Conservation (phyloP, 2,113 vertebrate genomes). For the Ictalurus furcatus region DNA sequence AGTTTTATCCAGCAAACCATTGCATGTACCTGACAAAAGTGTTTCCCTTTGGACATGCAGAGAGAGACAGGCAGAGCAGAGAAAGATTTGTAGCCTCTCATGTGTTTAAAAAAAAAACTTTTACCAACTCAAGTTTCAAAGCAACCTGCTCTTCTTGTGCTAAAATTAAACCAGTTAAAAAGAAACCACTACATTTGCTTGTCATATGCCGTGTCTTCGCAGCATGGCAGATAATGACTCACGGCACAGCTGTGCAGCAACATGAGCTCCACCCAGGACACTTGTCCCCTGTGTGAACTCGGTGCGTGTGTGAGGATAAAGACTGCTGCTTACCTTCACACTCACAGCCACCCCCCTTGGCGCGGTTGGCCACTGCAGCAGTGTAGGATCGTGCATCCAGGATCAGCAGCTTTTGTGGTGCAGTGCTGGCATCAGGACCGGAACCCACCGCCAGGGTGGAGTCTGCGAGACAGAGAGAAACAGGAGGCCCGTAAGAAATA, state of each 20-base stretch:
- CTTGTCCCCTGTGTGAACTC: not conserved
- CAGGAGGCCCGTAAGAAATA: conserved; percentile 1
- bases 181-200: not conserved
- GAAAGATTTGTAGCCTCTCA: not conserved
- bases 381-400: conserved; percentile 97
- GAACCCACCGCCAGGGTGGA: conserved; percentile 86
- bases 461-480: conserved; percentile 71
- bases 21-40: not conserved
- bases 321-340: conserved; percentile 83
- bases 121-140: not conserved
- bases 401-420: conserved; percentile 93
- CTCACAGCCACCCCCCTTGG: conserved; percentile 98
- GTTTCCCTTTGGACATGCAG: not conserved
- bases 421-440: conserved; percentile 77
- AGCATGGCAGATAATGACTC: conserved; percentile 19
- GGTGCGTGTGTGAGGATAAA: not conserved
- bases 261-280: conserved; percentile 4
- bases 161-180: not conserved
- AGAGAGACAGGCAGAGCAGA: not conserved
- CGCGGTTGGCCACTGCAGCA: conserved; percentile 93
- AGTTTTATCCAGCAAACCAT: not conserved
- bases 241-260: not conserved
- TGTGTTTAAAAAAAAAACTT: not conserved
- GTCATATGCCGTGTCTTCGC: not conserved
- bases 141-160: not conserved